Conservation (phyloP, 2,888 invertebrate species). For the Limenitis camilla region DNA sequence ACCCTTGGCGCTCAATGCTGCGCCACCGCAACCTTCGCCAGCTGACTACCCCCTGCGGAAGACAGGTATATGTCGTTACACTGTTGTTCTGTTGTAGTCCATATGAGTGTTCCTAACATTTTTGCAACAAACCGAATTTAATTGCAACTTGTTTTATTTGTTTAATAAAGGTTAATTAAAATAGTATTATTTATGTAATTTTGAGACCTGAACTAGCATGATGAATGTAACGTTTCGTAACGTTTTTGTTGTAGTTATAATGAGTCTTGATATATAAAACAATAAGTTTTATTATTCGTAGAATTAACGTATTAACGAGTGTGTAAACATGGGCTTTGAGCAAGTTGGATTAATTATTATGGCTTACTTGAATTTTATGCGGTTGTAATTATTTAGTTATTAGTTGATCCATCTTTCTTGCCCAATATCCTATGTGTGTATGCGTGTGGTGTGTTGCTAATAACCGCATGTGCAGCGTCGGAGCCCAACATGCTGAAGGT, state of each 20-base stretch:
- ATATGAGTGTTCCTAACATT: conserved; percentile 2
- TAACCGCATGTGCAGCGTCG: conserved; percentile 81
- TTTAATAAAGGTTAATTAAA: not conserved
- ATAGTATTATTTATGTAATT: not conserved
- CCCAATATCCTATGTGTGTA: conserved; percentile 1
- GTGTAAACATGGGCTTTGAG: not conserved
- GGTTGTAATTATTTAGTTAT: too few relatives aligned
- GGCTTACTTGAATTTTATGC: not conserved
- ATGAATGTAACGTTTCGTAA: not conserved
- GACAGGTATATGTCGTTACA: conserved; percentile 79
- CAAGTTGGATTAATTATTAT: not conserved
- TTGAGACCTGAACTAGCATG: conserved; percentile 1
- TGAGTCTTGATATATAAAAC: not conserved
- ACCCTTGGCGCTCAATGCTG: conserved; percentile 51
- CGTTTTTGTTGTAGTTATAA: not conserved
- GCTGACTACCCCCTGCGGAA: conserved; percentile 93
- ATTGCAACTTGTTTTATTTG: conserved; percentile 27
- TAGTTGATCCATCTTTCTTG: too few relatives aligned
- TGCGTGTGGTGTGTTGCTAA: conserved; percentile 20
- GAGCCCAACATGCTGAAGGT: conserved; percentile 97
- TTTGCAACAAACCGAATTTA: not conserved
- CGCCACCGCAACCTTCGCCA: conserved; percentile 51
- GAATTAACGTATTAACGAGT: conserved; percentile 4
- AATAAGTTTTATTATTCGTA: not conserved
- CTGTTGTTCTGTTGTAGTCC: conserved; percentile 32